These are phyloP conservation scores for Epinotia ramella DNA, from an alignment of 2,888 invertebrate genomes.

Conservation along the genomic window DNA sequence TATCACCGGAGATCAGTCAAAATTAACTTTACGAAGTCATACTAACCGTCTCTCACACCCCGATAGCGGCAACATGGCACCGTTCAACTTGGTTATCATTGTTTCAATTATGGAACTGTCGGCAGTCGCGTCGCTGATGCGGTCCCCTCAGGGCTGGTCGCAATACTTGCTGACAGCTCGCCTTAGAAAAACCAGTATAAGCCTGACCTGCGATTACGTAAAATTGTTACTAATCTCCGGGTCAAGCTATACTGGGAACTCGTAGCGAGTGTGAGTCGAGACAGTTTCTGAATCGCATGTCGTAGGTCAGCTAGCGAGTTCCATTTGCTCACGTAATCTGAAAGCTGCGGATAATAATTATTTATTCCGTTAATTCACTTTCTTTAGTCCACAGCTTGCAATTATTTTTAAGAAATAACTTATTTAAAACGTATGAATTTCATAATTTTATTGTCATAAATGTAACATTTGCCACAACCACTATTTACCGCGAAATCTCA, in stretches of 20 bases:
- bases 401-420: background rate
- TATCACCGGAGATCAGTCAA: no score
- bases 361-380: background rate
- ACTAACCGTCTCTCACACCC: no score
- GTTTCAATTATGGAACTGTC: slow-evolving; percentile 40
- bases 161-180: background rate
- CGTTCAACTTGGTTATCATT: background rate
- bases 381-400: background rate
- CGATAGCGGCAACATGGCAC: no score
- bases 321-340: slow-evolving; percentile 20
- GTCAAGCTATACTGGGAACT: background rate
- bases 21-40: no score
- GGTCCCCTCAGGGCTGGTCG: slow-evolving; percentile 6
- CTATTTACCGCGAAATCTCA: no score
- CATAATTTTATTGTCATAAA: no score
- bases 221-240: background rate
- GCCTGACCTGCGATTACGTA: background rate
- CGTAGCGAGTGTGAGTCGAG: background rate
- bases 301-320: slow-evolving; percentile 26
- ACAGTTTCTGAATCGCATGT: background rate
- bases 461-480: no score
- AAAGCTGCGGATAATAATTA: background rate
- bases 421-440: no score
- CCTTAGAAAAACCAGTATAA: background rate
- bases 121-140: background rate